A percentile compares a stretch with the other conserved stretches of the same genome.
Conservation (phyloP, 2,113 vertebrate species). For the Phasianus colchicus region DNA sequence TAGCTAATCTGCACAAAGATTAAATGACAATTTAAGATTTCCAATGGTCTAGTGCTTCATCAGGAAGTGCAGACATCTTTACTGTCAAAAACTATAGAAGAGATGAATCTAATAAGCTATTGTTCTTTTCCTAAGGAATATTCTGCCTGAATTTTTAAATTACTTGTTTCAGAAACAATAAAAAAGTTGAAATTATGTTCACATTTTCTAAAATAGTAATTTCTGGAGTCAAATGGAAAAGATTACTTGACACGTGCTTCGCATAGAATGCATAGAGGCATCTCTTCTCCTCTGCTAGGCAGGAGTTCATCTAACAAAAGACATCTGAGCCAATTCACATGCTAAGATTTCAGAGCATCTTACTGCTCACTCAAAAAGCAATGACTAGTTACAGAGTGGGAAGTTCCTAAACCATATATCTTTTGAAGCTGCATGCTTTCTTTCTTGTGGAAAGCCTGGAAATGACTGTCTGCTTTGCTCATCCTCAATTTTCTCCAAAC, state of each 20-base stretch:
- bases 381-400: neutral
- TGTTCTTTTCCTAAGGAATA: neutral
- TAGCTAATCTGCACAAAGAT: neutral
- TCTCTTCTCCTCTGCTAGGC: neutral
- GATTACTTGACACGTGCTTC: neutral
- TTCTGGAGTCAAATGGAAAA: neutral
- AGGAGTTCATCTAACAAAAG: neutral
- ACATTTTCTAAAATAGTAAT: neutral
- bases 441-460: neutral
- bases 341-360: neutral
- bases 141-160: neutral
- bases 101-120: accelerated
- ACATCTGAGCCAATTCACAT: neutral
- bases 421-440: neutral
- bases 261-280: neutral
- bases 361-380: neutral
- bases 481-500: neutral
- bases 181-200: neutral
- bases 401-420: neutral
- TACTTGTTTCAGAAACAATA: neutral
- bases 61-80: neutral
- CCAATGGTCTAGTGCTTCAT: neutral
- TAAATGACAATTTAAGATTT: neutral
- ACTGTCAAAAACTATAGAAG: neutral
- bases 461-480: neutral